Conservation (phyloP, 2,888 invertebrate genomes). For the Cinara cedri region DNA sequence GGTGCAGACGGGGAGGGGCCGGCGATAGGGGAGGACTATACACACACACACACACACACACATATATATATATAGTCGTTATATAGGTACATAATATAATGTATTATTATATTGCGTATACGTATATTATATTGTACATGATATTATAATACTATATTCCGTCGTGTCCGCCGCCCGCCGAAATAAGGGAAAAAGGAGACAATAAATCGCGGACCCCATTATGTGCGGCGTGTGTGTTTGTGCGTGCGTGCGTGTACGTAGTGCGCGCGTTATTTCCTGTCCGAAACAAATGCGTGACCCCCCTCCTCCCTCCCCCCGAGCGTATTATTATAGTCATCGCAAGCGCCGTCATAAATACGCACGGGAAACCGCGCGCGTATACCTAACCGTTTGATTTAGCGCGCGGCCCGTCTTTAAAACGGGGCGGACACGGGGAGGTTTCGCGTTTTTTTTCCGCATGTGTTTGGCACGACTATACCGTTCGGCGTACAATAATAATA, state of each 20-base stretch:
- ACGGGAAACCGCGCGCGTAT: not conserved
- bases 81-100: not conserved
- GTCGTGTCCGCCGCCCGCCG: not conserved
- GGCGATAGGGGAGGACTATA: not conserved
- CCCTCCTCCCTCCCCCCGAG: too few relatives aligned
- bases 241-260: not conserved
- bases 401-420: not conserved
- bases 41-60: not conserved
- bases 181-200: constrained; percentile 18
- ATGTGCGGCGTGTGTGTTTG: not conserved
- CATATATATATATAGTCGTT: not conserved
- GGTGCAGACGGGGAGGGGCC: not conserved
- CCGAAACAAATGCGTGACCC: constrained; percentile 20
- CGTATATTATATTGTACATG: too few relatives aligned
- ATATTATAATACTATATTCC: too few relatives aligned
- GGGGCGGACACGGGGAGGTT: not conserved
- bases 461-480: too few relatives aligned
- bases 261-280: constrained; percentile 39
- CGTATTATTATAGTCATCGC: not conserved
- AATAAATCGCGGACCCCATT: constrained; percentile 26
- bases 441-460: too few relatives aligned
- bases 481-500: too few relatives aligned
- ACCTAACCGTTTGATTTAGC: constrained; percentile 21
- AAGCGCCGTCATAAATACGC: not conserved
- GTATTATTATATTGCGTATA: not conserved